A percentile compares a stretch with the other conserved stretches of the same genome.
These are phyloP conservation scores for Clusia tigrina DNA, from an alignment of 2,888 invertebrate genomes.

Conservation along the genomic window DNA sequence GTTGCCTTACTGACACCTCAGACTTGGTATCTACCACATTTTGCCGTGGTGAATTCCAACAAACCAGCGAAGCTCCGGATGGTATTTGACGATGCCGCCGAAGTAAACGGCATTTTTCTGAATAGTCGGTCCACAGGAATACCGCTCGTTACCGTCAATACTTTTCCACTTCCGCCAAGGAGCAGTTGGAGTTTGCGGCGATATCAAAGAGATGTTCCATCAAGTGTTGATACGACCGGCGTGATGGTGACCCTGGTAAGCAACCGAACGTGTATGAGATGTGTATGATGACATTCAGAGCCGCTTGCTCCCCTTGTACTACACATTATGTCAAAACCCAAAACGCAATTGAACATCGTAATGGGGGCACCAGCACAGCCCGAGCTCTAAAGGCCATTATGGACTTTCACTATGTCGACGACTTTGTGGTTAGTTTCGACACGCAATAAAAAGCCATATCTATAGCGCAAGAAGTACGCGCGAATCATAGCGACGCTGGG, in stretches of 20 bases:
- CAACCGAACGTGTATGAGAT: too few species aligned
- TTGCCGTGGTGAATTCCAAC: not conserved
- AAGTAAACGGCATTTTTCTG: too few species aligned
- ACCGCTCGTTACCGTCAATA: too few species aligned
- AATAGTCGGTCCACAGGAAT: too few species aligned
- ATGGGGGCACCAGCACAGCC: not conserved
- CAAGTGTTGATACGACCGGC: too few species aligned
- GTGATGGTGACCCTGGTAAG: not conserved
- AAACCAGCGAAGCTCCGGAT: not conserved
- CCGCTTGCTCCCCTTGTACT: not conserved
- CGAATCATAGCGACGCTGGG: not conserved
- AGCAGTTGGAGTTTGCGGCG: too few species aligned
- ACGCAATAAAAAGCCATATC: not conserved
- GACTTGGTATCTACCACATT: not conserved
- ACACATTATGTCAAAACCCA: not conserved
- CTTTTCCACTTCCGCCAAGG: too few species aligned
- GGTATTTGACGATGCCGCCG: too few species aligned
- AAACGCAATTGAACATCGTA: not conserved
- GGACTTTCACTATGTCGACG: not conserved
- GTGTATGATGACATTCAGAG: not conserved
- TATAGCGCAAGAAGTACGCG: not conserved
- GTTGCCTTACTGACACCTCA: too few species aligned
- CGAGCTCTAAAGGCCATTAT: not conserved
- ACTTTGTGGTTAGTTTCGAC: not conserved
- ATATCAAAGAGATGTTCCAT: too few species aligned